Evolutionary conservation across 2,797 vertebrate species (phyloP), one percentile per base, ranked within the genome.

Genomic region (Pseudochirops cupreus): DNA sequence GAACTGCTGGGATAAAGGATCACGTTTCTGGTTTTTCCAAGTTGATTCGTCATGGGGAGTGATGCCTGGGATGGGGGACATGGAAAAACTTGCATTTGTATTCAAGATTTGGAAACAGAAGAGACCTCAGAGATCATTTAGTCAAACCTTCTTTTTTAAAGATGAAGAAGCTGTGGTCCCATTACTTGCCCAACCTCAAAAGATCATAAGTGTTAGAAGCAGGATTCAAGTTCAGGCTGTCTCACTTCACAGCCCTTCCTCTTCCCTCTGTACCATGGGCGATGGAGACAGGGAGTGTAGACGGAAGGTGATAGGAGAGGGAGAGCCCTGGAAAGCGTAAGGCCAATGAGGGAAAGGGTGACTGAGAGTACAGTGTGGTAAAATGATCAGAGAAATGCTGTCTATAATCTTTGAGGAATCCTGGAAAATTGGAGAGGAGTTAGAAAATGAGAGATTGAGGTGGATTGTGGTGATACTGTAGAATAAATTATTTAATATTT

Each of bases 401-500:
- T 74, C 16, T n/a, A 18, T n/a, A 74, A 74, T 74, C 33, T n/a
- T 74, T 39, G 62, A n/a, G 33, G 33, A n/a, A n/a, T 39, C 14
- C 33, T 74, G n/a, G 33, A 67, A 33, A 67, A 67, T 16, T 67
- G 31, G 33, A 62, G 31, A 14, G 13, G 59, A 31, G 59, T 62
- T 31, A 62, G 2, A 59, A 59, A 9, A 62, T 62, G 12, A 62
- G 59, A 13, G 59, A 33, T 14, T 62, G 31, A 62, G 13, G 59
- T 33, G 3, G 59, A 62, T 62, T 31, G 13, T 14, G 31, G 59
- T 74, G 14, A 39, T n/a, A 74, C 18, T 74, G 52, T 93, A 59
- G 95, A 94, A 93, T 94, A 90, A 91, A 58, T 56, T 90, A 53
- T 4, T 13, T 82, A 56, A 62, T 87, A 18, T 59, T 92, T 53